Evolutionary conservation across 2,888 invertebrate species (phyloP).

Genomic region (Pecten maximus): DNA sequence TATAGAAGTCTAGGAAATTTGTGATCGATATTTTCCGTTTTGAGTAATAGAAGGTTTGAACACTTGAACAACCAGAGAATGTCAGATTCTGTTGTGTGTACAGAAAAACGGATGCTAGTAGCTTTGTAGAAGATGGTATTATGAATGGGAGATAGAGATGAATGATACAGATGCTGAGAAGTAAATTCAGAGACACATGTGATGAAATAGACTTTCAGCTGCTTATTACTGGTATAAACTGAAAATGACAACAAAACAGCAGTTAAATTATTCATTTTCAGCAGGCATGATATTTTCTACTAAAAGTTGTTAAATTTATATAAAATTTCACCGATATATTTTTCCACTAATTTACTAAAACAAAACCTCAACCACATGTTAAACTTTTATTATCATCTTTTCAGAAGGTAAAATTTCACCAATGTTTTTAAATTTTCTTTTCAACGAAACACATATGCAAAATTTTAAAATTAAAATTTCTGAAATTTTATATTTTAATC

Average conservation of each 20-base stretch:
- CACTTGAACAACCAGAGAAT: no score
- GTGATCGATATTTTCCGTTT: no score
- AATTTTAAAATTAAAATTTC: not conserved
- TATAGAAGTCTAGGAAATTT: no score
- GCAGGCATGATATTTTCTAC: not conserved
- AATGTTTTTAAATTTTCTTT: not conserved
- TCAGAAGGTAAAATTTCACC: not conserved
- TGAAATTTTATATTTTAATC: no score
- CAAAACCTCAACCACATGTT: not conserved
- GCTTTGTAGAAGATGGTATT: no score
- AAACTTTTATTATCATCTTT: not conserved
- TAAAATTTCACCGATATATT: not conserved
- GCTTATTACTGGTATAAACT: conserved; percentile 11
- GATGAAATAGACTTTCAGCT: conserved; percentile 27
- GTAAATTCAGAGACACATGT: conserved; percentile 36
- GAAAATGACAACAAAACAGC: not conserved
- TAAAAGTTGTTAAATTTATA: not conserved
- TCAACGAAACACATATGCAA: not conserved
- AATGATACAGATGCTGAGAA: conserved; percentile 41
- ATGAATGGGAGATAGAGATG: no score
- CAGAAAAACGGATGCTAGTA: no score
- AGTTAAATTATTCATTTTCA: conserved; percentile 13
- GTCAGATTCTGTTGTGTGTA: no score
- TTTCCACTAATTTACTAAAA: not conserved
- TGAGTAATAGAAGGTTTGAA: no score